Conservation (phyloP, 2,888 invertebrate species). For the Elysia crispata region DNA sequence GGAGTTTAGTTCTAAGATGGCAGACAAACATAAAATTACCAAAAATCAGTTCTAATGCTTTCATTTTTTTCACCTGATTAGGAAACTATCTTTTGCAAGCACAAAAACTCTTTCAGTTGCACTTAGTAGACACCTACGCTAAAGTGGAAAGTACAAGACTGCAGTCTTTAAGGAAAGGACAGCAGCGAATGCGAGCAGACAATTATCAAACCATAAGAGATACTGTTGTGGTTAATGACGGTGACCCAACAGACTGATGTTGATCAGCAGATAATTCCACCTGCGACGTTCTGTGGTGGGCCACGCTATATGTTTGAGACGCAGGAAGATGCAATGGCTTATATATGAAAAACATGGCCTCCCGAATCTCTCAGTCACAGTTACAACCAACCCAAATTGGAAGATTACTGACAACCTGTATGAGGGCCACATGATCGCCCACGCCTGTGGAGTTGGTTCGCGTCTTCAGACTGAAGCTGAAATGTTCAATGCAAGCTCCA, state of each 20-base stretch:
- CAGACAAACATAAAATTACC: too few species aligned
- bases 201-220: constrained; percentile 64
- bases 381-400: constrained; percentile 55
- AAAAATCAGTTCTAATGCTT: constrained; percentile 50
- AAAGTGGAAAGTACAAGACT: constrained; percentile 54
- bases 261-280: neutral
- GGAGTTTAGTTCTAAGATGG: too few species aligned
- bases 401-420: constrained; percentile 35
- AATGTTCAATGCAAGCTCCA: constrained; percentile 73
- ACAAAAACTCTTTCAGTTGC: neutral
- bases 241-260: constrained; percentile 40
- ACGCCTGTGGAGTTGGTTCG: neutral
- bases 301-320: constrained; percentile 74
- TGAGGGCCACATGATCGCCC: constrained; percentile 11
- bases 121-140: constrained; percentile 51
- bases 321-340: constrained; percentile 77
- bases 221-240: constrained; percentile 53
- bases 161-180: constrained; percentile 36
- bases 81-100: constrained; percentile 27
- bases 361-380: constrained; percentile 75
- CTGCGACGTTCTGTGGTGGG: constrained; percentile 64
- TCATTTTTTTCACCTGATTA: constrained; percentile 34
- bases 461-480: constrained; percentile 1
- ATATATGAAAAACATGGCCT: constrained; percentile 76
- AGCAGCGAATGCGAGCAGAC: constrained; percentile 47